Base-by-base conservation (phyloP, 2,113 vertebrate species). In the Syngnathus scovelli region DNA sequence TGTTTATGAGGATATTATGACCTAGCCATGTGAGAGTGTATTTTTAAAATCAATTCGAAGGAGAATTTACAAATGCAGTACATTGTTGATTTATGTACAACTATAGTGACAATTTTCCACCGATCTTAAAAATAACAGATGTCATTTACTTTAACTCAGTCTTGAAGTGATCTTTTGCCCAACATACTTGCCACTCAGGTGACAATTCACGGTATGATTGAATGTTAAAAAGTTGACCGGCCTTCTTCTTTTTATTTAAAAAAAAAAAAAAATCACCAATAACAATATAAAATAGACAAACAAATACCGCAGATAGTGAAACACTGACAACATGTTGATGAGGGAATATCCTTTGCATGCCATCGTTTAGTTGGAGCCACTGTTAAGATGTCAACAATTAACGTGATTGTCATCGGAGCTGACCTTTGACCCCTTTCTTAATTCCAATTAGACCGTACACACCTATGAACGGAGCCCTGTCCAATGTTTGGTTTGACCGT, bases 401-500 rank as follows among this genome's bases (percentile, higher is more conserved):
- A 3, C n/a, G 51, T 9, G 2, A 49, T 18, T 49, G 48, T 49
- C 6, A n/a, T 49, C 19, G 19, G 48, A 49, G 18, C 48, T 58
- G 36, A 72, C 36, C 55, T 27, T 19, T 64, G 16, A 55, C 48
- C 13, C 44, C 36, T 44, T 36, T 58, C 16, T 65, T 39, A 2
- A 23, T 65, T 16, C 73, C 62, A n/a, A 39, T 63, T 81, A 97
- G 95, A 72, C 93, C 95, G 0, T 97, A 96, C 75, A 96, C 94
- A 60, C 93, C 94, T 1, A 86, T 94, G 91, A 88, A 84, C 69
- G 93, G 94, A 68, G 79, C 85, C 37, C 52, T 83, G 69, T 94
- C 94, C 66, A 92, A 86, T 13, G 93, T 95, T 56, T 96, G 95
- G 94, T 96, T 96, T 87, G 95, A 97, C 87, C 92, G 94, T n/a